Evolutionary conservation across 2,888 invertebrate genomes (phyloP).

Genomic region (Cecidostiba fungosa): DNA sequence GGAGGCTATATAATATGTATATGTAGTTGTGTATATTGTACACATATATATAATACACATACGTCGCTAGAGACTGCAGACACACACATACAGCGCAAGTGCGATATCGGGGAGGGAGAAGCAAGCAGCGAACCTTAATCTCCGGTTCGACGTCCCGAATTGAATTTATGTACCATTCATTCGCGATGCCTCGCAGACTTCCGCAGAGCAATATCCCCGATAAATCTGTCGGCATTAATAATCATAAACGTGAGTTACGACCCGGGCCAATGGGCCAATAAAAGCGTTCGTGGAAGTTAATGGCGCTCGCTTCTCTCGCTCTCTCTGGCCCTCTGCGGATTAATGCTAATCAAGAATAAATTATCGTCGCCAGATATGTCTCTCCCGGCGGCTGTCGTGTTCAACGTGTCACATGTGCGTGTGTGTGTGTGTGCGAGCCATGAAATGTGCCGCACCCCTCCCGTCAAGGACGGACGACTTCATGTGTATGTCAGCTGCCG

Average conservation of each 20-base stretch:
- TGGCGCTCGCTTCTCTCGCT: slow-evolving; percentile 44
- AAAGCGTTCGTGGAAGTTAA: slow-evolving; percentile 75
- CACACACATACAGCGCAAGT: not conserved
- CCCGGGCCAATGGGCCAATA: slow-evolving; percentile 73
- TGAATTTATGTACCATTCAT: slow-evolving; percentile 74
- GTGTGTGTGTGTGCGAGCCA: slow-evolving; percentile 51
- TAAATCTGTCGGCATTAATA: slow-evolving; percentile 78
- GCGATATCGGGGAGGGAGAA: slow-evolving; percentile 26
- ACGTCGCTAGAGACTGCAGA: too few species aligned
- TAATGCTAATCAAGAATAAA: slow-evolving; percentile 78
- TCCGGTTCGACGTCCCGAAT: slow-evolving; percentile 68
- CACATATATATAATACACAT: not conserved
- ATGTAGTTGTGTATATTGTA: not conserved
- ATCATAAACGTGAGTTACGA: slow-evolving; percentile 78
- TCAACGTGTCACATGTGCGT: slow-evolving; percentile 18
- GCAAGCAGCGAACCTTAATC: slow-evolving; percentile 63
- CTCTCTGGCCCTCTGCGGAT: slow-evolving; percentile 66
- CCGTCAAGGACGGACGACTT: not conserved
- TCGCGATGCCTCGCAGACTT: slow-evolving; percentile 70
- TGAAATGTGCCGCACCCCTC: slow-evolving; percentile 33
- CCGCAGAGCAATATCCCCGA: slow-evolving; percentile 73
- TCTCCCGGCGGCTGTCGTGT: not conserved
- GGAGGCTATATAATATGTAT: not conserved
- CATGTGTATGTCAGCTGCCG: not conserved
- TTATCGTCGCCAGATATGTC: slow-evolving; percentile 65